A percentile compares a stretch with the other conserved stretches of the same genome.
Evolutionary conservation across 2,888 invertebrate species (phyloP).

Genomic region (Protodeltote pygarga): DNA sequence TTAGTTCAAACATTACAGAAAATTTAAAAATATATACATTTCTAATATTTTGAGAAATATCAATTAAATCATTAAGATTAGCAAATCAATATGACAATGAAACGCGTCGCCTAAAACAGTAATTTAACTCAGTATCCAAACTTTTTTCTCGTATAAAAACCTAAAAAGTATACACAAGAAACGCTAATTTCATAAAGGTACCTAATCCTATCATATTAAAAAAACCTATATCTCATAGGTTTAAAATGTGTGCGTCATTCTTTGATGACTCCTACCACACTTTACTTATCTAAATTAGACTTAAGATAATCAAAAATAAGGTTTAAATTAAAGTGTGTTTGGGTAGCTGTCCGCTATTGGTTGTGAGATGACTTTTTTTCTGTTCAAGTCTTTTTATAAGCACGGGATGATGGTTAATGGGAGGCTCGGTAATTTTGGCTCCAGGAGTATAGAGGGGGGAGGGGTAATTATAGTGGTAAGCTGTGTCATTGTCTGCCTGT

Average conservation of each 20-base stretch:
- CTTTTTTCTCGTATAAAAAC: constrained; percentile 38
- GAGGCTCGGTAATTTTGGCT: constrained; percentile 77
- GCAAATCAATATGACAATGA: no score
- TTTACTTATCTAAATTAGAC: constrained; percentile 25
- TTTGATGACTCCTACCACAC: constrained; percentile 39
- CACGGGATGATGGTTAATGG: constrained; percentile 81
- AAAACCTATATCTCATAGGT: constrained; percentile 45
- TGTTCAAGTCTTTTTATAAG: constrained; percentile 74
- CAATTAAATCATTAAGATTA: no score
- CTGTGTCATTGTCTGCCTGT: constrained; percentile 83
- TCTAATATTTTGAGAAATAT: no score
- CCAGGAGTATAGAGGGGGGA: constrained; percentile 49
- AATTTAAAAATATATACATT: no score
- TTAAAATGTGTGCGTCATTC: constrained; percentile 52
- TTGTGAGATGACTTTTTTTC: constrained; percentile 70
- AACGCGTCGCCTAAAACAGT: no score
- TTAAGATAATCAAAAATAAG: constrained; percentile 27
- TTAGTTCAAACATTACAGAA: no score
- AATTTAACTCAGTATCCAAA: constrained; percentile 19
- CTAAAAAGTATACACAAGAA: constrained; percentile 42
- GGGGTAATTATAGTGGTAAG: constrained; percentile 80
- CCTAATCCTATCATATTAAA: constrained; percentile 39
- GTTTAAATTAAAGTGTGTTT: constrained; percentile 52
- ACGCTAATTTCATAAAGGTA: constrained; percentile 49
- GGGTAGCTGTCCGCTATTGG: constrained; percentile 63